Percentiles rank a stretch among this genome's conserved stretches.
phyloP scores from a whole-genome alignment of 2,797 vertebrate genomes.

The Lagorchestes hirsutus region DNA sequence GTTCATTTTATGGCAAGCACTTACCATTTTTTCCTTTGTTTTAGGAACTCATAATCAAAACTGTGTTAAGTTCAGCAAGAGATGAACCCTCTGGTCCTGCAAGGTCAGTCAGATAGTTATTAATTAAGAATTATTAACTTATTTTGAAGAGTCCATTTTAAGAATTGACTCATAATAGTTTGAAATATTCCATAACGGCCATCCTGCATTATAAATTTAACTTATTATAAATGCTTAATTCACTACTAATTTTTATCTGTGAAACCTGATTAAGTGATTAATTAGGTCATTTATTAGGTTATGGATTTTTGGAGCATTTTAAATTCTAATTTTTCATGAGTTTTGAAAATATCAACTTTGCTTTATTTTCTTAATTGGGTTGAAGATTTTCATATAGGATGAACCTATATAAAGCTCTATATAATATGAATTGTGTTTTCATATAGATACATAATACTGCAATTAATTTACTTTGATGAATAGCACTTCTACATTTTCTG shows the following conservation, averaged over 20 bases:
- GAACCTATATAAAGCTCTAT: background rate
- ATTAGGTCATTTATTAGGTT: background rate
- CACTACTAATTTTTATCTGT: slow-evolving; percentile 1
- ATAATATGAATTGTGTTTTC: background rate
- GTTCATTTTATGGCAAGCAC: background rate
- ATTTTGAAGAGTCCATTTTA: slow-evolving; percentile 41
- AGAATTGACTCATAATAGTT: slow-evolving; percentile 31
- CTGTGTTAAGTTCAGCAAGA: slow-evolving; percentile 95
- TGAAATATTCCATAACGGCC: slow-evolving; percentile 49
- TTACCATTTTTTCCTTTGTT: slow-evolving; percentile 78
- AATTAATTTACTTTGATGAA: background rate
- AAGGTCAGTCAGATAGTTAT: slow-evolving; percentile 86
- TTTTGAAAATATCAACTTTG: background rate
- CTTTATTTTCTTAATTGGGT: background rate
- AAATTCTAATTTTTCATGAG: background rate
- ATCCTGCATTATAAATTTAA: slow-evolving; percentile 59
- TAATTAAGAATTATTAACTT: slow-evolving; percentile 45
- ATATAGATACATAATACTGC: background rate
- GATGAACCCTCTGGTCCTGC: slow-evolving; percentile 98
- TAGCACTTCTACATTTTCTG: background rate
- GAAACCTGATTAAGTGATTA: slow-evolving; percentile 37
- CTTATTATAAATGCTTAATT: slow-evolving; percentile 44
- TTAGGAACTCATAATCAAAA: slow-evolving; percentile 98
- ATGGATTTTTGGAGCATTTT: background rate
- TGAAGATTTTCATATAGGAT: background rate